Evolutionary conservation across 2,113 vertebrate species (phyloP).

Genomic region (Hemicordylus capensis): DNA sequence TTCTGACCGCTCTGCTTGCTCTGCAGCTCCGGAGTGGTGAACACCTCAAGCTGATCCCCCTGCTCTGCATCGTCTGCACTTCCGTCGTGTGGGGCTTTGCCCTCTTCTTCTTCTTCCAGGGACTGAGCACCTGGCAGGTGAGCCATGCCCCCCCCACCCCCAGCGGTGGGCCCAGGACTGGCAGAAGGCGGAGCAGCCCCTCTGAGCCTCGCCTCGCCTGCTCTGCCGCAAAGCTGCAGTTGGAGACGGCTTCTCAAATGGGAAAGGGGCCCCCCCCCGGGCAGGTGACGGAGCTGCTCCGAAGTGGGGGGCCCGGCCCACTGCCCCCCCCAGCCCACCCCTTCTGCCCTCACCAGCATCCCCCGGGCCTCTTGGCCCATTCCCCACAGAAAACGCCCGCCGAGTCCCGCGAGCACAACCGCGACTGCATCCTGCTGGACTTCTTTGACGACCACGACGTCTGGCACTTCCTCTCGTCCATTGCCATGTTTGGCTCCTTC

Average conservation of each 20-base stretch:
- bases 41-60: conserved; percentile 85
- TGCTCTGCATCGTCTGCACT: conserved; percentile 91
- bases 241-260: too few species aligned
- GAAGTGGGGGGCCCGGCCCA: not conserved
- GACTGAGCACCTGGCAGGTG: conserved; percentile 99
- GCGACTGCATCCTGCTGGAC: conserved; percentile 91
- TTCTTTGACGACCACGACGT: conserved; percentile 98
- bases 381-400: conserved; percentile 91
- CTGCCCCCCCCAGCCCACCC: not conserved
- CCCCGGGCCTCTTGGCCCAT: not conserved
- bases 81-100: conserved; percentile 96
- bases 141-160: conserved; percentile 16
- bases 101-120: conserved; percentile 98
- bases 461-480: conserved; percentile 98
- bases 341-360: not conserved
- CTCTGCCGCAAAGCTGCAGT: rapidly evolving
- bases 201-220: not conserved
- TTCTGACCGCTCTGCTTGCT: rapidly evolving
- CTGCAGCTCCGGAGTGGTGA: conserved; percentile 86
- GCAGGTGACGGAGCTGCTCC: rapidly evolving
- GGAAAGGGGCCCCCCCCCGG: too few species aligned
- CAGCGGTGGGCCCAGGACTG: not conserved
- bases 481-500: conserved; percentile 98
- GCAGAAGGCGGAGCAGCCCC: rapidly evolving
- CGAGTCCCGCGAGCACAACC: conserved; percentile 95